A percentile compares a stretch with the other conserved stretches of the same genome.
phyloP scores from a whole-genome alignment of 2,113 vertebrate genomes.

The Bubalus kerabau region DNA sequence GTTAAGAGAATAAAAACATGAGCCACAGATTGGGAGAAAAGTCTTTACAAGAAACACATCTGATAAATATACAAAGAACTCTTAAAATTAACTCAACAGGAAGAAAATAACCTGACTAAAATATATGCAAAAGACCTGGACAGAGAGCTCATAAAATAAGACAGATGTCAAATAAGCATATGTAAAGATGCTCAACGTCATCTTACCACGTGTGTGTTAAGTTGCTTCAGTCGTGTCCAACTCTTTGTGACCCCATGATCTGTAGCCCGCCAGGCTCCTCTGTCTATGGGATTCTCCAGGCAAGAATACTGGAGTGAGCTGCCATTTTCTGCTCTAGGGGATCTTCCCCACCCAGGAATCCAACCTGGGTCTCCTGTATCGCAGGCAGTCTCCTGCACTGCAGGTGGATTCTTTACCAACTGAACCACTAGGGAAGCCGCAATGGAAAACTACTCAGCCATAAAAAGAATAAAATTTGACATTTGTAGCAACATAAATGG shows the following conservation, averaged over 20 bases:
- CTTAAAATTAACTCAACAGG: neutral
- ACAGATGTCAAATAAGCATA: neutral
- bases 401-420: neutral
- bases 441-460: neutral
- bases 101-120: neutral
- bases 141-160: neutral
- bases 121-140: neutral
- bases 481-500: neutral
- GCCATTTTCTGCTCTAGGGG: neutral
- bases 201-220: neutral
- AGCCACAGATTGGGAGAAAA: neutral
- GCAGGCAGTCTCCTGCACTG: neutral
- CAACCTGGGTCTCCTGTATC: neutral
- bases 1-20: neutral
- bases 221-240: neutral
- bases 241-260: neutral
- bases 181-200: neutral
- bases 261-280: neutral
- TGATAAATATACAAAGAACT: neutral
- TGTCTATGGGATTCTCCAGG: neutral
- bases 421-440: neutral
- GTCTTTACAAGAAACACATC: neutral
- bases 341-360: neutral
- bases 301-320: neutral
- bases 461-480: neutral